Conservation (phyloP, 2,888 invertebrate species). For the Mesochorus sp. region DNA sequence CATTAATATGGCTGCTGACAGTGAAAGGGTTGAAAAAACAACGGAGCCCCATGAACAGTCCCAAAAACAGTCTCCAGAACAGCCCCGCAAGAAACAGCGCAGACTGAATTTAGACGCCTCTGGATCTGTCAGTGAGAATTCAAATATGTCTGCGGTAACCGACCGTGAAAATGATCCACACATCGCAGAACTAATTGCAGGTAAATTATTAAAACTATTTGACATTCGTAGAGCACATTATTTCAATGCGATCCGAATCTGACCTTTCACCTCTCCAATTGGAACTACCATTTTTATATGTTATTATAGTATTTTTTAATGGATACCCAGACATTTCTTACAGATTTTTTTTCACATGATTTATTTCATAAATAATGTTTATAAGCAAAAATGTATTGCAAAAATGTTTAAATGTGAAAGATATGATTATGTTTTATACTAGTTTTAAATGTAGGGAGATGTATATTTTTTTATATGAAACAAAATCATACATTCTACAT, state of each 20-base stretch:
- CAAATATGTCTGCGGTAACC: not conserved
- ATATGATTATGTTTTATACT: not conserved
- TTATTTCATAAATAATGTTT: not conserved
- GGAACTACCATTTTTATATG: no score
- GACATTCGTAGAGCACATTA: not conserved
- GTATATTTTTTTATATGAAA: not conserved
- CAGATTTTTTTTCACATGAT: no score
- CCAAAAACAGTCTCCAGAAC: no score
- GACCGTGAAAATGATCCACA: not conserved
- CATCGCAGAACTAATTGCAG: not conserved
- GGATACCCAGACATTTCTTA: no score
- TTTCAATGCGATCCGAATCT: not conserved
- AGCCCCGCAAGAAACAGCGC: not conserved
- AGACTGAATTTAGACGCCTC: not conserved
- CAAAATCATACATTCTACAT: no score
- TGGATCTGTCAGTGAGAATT: not conserved
- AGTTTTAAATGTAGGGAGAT: not conserved
- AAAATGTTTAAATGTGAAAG: not conserved
- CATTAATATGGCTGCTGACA: not conserved
- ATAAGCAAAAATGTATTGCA: not conserved
- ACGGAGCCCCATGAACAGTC: not conserved
- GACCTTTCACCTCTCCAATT: not conserved
- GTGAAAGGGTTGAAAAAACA: not conserved
- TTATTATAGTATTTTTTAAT: no score
- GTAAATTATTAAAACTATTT: not conserved